Base-by-base conservation (phyloP, 2,797 vertebrate genomes). In the Eulemur coronatus region DNA sequence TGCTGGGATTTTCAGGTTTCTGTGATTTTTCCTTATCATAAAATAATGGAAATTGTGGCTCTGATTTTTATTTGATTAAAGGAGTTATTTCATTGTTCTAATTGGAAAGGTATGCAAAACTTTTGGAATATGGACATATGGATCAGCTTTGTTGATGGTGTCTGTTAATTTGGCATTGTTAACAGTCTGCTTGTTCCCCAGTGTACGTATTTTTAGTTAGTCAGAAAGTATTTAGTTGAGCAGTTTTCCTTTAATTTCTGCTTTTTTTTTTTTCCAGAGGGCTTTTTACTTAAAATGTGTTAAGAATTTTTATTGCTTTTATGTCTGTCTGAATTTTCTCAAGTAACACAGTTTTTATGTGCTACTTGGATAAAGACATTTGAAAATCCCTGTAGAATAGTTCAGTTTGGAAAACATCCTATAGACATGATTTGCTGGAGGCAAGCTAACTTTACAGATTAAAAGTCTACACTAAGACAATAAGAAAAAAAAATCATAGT, bases 391-490 rank as follows among this genome's bases (percentile, higher is more conserved):
- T 91, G 61, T 89, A 98, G 98, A 98, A 97, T 97, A 97, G 95
- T 81, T 98, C 88, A 1, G n/a, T 98, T 98, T 98, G 94, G 98
- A 98, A 98, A 98, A 98, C 95, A 98, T 98, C 96, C 98, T 98
- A 98, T 97, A 98, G 98, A 98, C 97, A 98, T 89, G 97, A 98
- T 98, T 99, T 98, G 98, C 98, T 98, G 85, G 97, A 99, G 98
- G 98, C 98, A 98, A 98, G 91, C 8, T 98, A 97, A 87, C 75
- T 43, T 75, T 95, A 48, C 84, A 98, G 97, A 98, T 98, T 98
- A 98, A 97, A 98, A 98, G 97, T 98, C 98, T 98, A 96, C 84
- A 97, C 1, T 17, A 97, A 98, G 97, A 98, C 79, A 98, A 98
- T 59, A 98, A 96, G 97, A 94, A 84, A 82, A 79, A 98, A 95